Evolutionary conservation across 2,888 invertebrate genomes (phyloP).

Genomic region (Baccha elongata): DNA sequence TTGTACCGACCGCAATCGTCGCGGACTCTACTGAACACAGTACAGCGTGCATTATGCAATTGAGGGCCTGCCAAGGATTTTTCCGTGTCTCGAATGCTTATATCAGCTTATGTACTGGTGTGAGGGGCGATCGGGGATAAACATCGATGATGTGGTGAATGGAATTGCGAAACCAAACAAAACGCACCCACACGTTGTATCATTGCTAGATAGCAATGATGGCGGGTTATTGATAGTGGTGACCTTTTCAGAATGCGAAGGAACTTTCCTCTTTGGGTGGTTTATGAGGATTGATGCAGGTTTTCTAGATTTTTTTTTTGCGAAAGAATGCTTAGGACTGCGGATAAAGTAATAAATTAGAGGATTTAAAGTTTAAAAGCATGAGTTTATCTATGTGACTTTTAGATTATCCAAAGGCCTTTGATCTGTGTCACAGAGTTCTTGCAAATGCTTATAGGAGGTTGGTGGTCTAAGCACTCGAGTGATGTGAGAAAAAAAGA

Average conservation of each 20-base stretch:
- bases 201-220: slow-evolving; percentile 18
- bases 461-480: too few species aligned
- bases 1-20: not conserved
- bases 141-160: slow-evolving; percentile 36
- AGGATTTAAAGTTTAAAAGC: slow-evolving; percentile 15
- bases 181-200: slow-evolving; percentile 56
- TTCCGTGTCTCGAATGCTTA: slow-evolving; percentile 22
- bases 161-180: slow-evolving; percentile 27
- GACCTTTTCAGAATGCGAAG: slow-evolving; percentile 51
- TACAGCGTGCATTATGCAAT: slow-evolving; percentile 33
- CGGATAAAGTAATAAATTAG: slow-evolving; percentile 16
- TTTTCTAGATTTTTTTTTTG: not conserved
- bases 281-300: slow-evolving; percentile 22
- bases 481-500: too few species aligned
- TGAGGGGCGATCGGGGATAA: not conserved
- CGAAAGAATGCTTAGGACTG: slow-evolving; percentile 1
- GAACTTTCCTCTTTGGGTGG: slow-evolving; percentile 64
- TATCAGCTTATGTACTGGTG: not conserved
- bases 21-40: not conserved
- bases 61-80: slow-evolving; percentile 48
- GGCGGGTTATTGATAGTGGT: slow-evolving; percentile 57
- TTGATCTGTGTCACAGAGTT: not conserved
- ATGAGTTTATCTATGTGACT: not conserved
- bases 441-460: too few species aligned
- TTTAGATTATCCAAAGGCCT: slow-evolving; percentile 11